Evolutionary conservation across 2,113 vertebrate species (phyloP).

Genomic region (Falcunculus frontatus): DNA sequence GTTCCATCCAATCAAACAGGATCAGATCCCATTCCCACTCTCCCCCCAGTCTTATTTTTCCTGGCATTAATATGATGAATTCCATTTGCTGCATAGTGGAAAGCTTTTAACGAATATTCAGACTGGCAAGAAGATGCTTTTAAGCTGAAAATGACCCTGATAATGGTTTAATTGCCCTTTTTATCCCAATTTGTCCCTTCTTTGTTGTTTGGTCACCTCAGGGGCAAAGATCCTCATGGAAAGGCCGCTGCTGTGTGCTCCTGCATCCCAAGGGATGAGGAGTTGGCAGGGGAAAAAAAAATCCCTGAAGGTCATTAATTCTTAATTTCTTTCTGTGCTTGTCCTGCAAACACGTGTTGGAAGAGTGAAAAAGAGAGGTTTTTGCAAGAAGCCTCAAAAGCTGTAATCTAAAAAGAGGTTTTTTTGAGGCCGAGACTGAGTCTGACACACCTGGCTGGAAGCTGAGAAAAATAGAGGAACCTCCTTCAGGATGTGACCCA

Average conservation of each 20-base stretch:
- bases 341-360: fast-evolving
- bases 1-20: conserved; percentile 16
- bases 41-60: conserved; percentile 15
- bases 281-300: background rate
- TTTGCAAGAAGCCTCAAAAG: background rate
- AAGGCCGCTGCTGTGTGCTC: background rate
- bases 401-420: background rate
- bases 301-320: background rate
- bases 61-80: conserved; percentile 43
- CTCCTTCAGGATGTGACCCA: background rate
- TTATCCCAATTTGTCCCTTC: background rate
- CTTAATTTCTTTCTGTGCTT: background rate
- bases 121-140: background rate
- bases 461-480: background rate
- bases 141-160: background rate
- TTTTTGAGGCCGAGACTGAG: background rate
- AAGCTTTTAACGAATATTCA: conserved; percentile 44
- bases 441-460: background rate
- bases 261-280: background rate
- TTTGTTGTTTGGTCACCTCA: background rate
- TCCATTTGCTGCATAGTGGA: conserved; percentile 24
- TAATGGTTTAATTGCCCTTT: background rate
- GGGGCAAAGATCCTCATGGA: background rate
- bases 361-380: background rate
- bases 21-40: background rate